Base-by-base conservation (phyloP, 2,113 vertebrate genomes). In the Rhinogobius similis region DNA sequence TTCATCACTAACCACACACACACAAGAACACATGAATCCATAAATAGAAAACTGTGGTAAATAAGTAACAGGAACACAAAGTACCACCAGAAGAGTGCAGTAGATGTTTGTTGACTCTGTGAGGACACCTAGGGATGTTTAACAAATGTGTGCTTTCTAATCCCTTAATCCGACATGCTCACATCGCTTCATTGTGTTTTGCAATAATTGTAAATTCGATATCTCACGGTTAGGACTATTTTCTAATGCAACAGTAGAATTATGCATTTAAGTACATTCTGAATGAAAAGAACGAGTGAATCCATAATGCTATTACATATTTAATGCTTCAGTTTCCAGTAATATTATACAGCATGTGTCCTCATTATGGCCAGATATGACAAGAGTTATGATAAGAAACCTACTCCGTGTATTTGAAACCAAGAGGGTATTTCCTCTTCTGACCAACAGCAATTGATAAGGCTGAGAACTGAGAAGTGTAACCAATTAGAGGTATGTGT, bases 341-440 rank as follows among this genome's bases (percentile, higher is more conserved):
- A 36, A 59, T 18, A 36, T 36, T n/a, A 36, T 36, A 36, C 32
- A 36, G 32, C 10, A 12, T 5, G 8, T 56, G 13, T 56, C 29
- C 29, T 10, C 56, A 36, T 7, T 13, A n/a, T 18, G 6, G 0
- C 23, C 12, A 26, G 1, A 59, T 20, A 16, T 20, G 14, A 1
- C 14, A 29, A 32, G 9, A 2, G 9, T 36, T n/a, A n/a, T 14
- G 9, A 48, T 44, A 21, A n/a, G n/a, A 10, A 50, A n/a, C 7
- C 20, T 8, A n/a, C n/a, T 48, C 20, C 21, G n/a, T 50, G 46
- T 46, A 29, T 58, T 24, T 59, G n/a, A 62, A 71, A 27, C 41
- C 55, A 67, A 75, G 73, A 63, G 73, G 13, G 2, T 56, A 59
- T 27, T 84, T n/a, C 2, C 70, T 29, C 64, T 63, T 74, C 73